Base-by-base conservation (phyloP, 2,113 vertebrate genomes). In the Lophius piscatorius region DNA sequence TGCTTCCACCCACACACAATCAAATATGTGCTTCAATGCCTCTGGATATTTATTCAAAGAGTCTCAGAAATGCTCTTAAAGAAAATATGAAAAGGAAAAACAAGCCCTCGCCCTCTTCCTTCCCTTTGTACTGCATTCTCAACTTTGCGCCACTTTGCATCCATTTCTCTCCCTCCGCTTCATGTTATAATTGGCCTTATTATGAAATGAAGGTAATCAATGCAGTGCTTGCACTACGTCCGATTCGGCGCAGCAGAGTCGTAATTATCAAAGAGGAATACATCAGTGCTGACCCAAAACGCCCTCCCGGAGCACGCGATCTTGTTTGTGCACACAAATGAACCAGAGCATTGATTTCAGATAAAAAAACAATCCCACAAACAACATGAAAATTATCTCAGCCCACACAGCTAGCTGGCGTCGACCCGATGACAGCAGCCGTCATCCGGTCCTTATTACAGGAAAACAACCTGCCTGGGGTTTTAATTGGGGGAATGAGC, bases 121-220 rank as follows among this genome's bases (percentile, higher is more conserved):
- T n/a, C n/a, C n/a, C n/a, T n/a, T n/a, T n/a, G n/a, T n/a, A 34
- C 48, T 68, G 14, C 1, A 46, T 59, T 39, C 54, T 2, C 17
- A 45, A 57, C 61, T 35, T 10, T 39, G 52, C 47, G 36, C 48
- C 34, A 54, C 64, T 72, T 44, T 9, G 12, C 22, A 34, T 33
- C n/a, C n/a, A n/a, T 45, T 12, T 36, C 31, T n/a, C 21, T 41
- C 22, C 24, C 35, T 47, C 47, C 48, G 73, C 75, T 71, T 72
- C 58, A 72, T 63, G 44, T 61, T 42, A 59, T 84, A 90, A 87
- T 81, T 87, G 85, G 60, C 70, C 82, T 86, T 63, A 64, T 85
- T 59, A 64, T 65, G 55, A 82, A 86, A 88, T 83, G 78, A 90
- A 89, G 86, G 87, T 89, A 79, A 88, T 78, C 50, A 71, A 49